phyloP scores from a whole-genome alignment of 30 jellyfish, hydroid and myxozoan species.

The Pelagia noctiluca region DNA sequence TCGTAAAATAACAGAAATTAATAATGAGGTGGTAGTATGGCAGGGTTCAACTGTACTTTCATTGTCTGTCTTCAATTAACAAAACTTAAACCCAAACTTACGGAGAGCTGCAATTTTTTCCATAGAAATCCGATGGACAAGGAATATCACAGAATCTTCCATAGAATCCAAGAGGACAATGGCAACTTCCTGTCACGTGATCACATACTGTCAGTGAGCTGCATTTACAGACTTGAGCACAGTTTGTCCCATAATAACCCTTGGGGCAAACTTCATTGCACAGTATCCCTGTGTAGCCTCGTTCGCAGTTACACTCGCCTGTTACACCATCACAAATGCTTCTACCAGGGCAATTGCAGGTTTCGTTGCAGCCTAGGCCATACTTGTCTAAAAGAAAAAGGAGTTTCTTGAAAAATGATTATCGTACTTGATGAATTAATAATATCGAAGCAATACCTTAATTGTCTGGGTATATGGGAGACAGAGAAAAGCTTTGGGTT shows the following conservation, averaged over 20 bases:
- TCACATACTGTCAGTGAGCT: conserved; percentile 48
- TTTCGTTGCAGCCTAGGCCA: conserved; percentile 60
- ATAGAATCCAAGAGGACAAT: conserved; percentile 65
- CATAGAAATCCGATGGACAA: conserved; percentile 62
- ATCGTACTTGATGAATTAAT: too few species aligned
- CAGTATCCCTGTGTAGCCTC: conserved; percentile 46
- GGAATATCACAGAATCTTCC: conserved; percentile 67
- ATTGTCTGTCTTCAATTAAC: too few species aligned
- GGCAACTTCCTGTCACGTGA: conserved; percentile 69
- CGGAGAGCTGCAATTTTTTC: conserved; percentile 63
- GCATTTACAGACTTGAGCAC: conserved; percentile 56
- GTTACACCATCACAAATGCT: conserved; percentile 63
- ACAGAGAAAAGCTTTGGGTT: neutral
- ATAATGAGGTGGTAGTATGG: too few species aligned
- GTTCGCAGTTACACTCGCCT: conserved; percentile 63
- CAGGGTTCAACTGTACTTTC: too few species aligned
- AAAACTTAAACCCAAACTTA: too few species aligned
- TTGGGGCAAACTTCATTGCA: conserved; percentile 58
- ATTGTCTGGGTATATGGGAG: neutral
- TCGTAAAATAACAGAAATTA: too few species aligned
- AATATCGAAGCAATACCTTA: too few species aligned
- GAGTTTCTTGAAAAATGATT: neutral
- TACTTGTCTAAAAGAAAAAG: conserved; percentile 25
- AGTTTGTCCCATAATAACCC: conserved; percentile 60
- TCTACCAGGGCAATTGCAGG: conserved; percentile 58